Evolutionary conservation across 2,113 vertebrate genomes (phyloP), one percentile per base, ranked within the genome.

Genomic region (Marmota flaviventris): DNA sequence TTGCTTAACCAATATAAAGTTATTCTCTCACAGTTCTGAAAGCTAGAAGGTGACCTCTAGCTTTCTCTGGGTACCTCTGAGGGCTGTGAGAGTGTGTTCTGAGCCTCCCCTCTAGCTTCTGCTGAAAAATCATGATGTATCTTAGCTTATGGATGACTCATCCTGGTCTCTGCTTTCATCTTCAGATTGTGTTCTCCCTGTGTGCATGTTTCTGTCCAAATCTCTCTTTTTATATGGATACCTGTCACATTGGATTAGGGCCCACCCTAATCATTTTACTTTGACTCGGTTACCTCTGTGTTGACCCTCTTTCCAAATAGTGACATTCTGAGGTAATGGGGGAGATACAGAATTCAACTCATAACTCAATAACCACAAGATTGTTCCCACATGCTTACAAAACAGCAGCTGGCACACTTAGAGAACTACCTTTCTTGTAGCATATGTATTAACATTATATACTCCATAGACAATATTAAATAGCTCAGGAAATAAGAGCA

Each of bases 71-170:
- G 51, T 56, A 42, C 5, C 56, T 77, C 27, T 58, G 17, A 56
- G 12, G 39, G 12, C 4, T n/a, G 0, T 85, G 0, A 14, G 9
- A 34, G 1, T 27, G n/a, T 13, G 0, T 25, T 85, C 34, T 42
- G 17, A 34, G 39, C 4, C 14, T 34, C 17, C 81, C 25, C 51
- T 18, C 45, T 32, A 56, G 11, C 39, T 96, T 51, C 51, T 75
- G 39, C 4, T 25, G 2, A 8, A 34, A 45, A 61, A 73, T 12
- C n/a, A 39, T 27, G 8, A 17, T 61, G 9, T 76, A 53, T 25
- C 7, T 73, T 69, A 32, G 8, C 37, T 79, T 84, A 5, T 16
- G 79, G n/a, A 63, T 79, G 1, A 2, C 32, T n/a, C 72, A 70
- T 11, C 13, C 53, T 16, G 51, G n/a, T 25, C 9, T 96, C 42